phyloP scores from a whole-genome alignment of 2,888 invertebrate genomes.

The Erebia ligea region DNA sequence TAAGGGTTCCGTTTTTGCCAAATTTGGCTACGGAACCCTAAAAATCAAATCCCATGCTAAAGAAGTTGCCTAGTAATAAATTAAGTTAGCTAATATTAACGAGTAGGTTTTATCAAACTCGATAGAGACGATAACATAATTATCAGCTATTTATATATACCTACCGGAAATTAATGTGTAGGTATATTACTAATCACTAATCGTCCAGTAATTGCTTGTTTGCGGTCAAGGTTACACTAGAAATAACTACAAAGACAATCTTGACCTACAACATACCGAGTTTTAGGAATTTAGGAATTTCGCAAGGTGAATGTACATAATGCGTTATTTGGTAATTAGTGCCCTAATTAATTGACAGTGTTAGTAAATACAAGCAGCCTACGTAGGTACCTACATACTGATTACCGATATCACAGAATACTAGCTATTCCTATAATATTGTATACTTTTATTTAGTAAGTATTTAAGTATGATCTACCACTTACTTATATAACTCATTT shows the following conservation, averaged over 20 bases:
- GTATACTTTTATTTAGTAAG: too few species aligned
- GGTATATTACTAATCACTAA: slow-evolving; percentile 14
- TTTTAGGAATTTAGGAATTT: slow-evolving; percentile 3
- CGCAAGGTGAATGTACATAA: slow-evolving; percentile 6
- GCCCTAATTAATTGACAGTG: slow-evolving; percentile 4
- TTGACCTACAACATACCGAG: slow-evolving; percentile 15
- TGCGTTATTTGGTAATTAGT: neutral
- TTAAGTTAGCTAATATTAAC: too few species aligned
- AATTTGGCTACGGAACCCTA: too few species aligned
- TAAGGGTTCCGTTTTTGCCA: too few species aligned
- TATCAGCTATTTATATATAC: neutral
- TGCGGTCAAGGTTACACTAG: slow-evolving; percentile 24
- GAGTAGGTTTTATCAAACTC: neutral
- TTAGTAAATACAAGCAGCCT: neutral
- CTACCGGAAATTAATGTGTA: slow-evolving; percentile 1
- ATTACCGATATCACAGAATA: too few species aligned
- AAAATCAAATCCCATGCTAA: too few species aligned
- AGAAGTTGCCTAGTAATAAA: too few species aligned
- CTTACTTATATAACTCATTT: too few species aligned
- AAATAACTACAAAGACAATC: slow-evolving; percentile 13
- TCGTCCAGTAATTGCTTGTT: slow-evolving; percentile 29
- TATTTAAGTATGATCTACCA: too few species aligned
- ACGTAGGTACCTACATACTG: too few species aligned
- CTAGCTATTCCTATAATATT: too few species aligned
- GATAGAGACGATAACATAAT: neutral